Evolutionary conservation across 1,140 invertebrate genomes (phyloP), one percentile per base, ranked within the genome.

Genomic region (Heliconius nattereri): DNA sequence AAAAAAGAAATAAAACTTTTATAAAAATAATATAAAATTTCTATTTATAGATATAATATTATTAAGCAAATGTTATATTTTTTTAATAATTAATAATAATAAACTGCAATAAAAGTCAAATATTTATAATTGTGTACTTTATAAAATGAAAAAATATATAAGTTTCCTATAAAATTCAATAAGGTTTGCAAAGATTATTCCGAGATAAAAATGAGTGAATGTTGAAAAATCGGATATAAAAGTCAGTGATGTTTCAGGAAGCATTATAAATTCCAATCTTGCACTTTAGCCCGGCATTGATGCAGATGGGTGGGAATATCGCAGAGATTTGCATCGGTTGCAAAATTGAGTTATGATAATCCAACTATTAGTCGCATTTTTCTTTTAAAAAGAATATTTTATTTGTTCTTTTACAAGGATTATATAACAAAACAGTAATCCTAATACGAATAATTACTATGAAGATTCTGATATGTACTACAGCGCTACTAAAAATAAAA

Each of bases 331-430:
- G 87, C 91, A 91, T 92, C 88, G 81, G 83, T 83, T 84, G 87
- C 89, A 85, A 90, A 91, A 89, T 86, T 89, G 86, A 90, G 85
- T 91, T 94, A 92, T 91, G 87, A 85, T 91, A 90, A 91, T 91
- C 87, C 84, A 82, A 87, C 87, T 89, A 90, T 89, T 90, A 90
- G 86, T 92, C 89, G 87, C 89, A 81, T 66, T 66, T 66, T 66
- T 66, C 26, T 29, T 26, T 23, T 57, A 57, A 54, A 60, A 60
- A 3, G 3, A 19, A 1, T 66, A 26, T 66, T 35, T 66, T 9
- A 20, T 29, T 66, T 66, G 26, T 29, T 9, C 20, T 66, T 66
- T 29, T 29, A 66, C 11, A 16, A 26, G 0, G 11, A 66, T 13
- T 13, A 16, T 6, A 66, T 60, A 66, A 29, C 19, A 19, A 16